Percentiles rank a stretch among this genome's conserved stretches.
These are phyloP conservation scores for Neomonachus schauinslandi DNA, from an alignment of 2,113 vertebrate genomes.

Conservation along the genomic window DNA sequence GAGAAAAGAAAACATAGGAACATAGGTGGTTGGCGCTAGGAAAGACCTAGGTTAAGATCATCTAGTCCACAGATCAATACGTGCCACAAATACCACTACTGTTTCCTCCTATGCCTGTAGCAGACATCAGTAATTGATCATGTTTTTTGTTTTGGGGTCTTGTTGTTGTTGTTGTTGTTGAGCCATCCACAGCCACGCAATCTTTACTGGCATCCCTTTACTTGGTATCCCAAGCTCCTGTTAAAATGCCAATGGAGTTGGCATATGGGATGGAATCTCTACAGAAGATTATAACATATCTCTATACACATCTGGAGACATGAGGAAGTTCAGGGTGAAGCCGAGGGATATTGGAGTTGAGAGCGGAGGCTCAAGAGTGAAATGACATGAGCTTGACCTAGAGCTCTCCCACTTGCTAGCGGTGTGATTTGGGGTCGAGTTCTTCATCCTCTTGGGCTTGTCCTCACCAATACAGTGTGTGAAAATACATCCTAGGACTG, in stretches of 20 bases:
- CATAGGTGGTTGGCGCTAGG: background rate
- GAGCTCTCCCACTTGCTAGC: background rate
- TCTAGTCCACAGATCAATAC: background rate
- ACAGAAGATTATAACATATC: background rate
- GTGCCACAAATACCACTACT: background rate
- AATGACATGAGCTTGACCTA: background rate
- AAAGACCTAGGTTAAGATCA: background rate
- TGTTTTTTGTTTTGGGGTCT: background rate
- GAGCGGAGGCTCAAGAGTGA: background rate
- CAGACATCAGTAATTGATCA: background rate
- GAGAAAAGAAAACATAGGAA: background rate
- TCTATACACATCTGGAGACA: background rate
- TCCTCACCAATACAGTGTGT: background rate
- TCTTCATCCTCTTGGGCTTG: background rate
- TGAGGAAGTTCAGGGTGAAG: background rate
- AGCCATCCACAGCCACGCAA: background rate
- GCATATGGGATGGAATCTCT: background rate
- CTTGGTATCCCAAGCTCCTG: background rate
- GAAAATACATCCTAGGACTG: background rate
- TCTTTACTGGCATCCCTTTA: background rate
- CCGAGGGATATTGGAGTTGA: background rate
- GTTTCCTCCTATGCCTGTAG: background rate
- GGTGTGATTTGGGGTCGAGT: background rate
- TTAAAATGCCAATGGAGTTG: background rate
- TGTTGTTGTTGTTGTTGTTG: background rate